These are phyloP conservation scores for Ephialtes manifestator DNA, from an alignment of 2,888 invertebrate species.

Conservation along the genomic window DNA sequence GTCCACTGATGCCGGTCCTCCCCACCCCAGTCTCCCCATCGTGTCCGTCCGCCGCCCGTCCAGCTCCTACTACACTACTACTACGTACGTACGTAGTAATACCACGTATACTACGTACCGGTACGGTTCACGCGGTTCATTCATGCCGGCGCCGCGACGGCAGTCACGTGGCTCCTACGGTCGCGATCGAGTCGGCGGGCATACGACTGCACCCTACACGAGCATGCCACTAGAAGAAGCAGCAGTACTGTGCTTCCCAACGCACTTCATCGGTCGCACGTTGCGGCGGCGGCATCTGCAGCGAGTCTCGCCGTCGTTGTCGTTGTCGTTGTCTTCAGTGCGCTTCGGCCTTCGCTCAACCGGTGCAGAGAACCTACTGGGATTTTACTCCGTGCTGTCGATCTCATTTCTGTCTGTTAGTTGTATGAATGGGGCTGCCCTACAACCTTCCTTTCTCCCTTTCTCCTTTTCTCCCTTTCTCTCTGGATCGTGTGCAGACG, in stretches of 20 bases:
- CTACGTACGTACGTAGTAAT: slow-evolving; percentile 35
- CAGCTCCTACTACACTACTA: slow-evolving; percentile 13
- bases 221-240: too few relatives aligned
- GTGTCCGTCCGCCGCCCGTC: slow-evolving; percentile 24
- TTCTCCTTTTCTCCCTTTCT: slow-evolving; percentile 40
- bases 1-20: slow-evolving; percentile 28
- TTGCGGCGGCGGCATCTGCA: slow-evolving; percentile 39
- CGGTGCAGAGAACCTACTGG: slow-evolving; percentile 66
- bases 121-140: slow-evolving; percentile 63
- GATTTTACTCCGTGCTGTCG: slow-evolving; percentile 43
- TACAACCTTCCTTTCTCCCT: slow-evolving; percentile 49
- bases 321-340: slow-evolving; percentile 19
- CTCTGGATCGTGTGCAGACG: slow-evolving; percentile 37
- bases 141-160: slow-evolving; percentile 68
- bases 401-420: slow-evolving; percentile 43
- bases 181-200: slow-evolving; percentile 50
- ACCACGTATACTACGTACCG: slow-evolving; percentile 43
- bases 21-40: slow-evolving; percentile 12
- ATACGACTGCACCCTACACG: slow-evolving; percentile 53
- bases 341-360: slow-evolving; percentile 65
- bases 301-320: slow-evolving; percentile 1
- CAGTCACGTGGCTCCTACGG: slow-evolving; percentile 67
- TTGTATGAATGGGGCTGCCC: slow-evolving; percentile 64
- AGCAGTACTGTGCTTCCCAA: slow-evolving; percentile 36
- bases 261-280: slow-evolving; percentile 63